Conservation (phyloP, 2,113 vertebrate genomes). For the Gila orcuttii region DNA sequence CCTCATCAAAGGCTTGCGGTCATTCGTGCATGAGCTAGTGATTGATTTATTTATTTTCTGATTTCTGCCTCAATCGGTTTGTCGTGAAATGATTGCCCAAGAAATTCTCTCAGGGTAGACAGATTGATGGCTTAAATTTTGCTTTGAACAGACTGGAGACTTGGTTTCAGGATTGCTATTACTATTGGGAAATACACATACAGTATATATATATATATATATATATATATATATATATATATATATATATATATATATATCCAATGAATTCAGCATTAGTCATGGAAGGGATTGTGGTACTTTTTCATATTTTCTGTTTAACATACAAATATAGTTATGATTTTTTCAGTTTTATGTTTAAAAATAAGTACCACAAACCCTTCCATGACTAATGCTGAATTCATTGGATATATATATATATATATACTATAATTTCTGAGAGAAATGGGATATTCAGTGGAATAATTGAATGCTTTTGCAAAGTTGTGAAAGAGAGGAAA, state of each 20-base stretch:
- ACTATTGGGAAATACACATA: background rate
- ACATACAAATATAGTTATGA: background rate
- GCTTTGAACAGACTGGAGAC: background rate
- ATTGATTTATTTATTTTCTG: conserved; percentile 34
- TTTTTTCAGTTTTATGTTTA: conserved; percentile 8
- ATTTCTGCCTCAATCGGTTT: conserved; percentile 19
- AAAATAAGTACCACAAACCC: background rate
- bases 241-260: background rate
- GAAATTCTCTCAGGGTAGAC: background rate
- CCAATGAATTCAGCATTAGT: background rate
- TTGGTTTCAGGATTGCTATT: conserved; percentile 1
- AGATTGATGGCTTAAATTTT: conserved; percentile 12
- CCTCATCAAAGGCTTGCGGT: conserved; percentile 29
- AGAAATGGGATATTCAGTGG: conserved; percentile 15
- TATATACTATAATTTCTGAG: background rate
- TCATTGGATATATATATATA: background rate
- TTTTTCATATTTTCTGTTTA: background rate
- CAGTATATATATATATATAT: background rate
- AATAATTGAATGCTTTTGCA: background rate
- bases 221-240: background rate
- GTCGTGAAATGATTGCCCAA: background rate
- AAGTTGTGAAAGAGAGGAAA: conserved; percentile 1
- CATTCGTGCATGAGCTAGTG: background rate
- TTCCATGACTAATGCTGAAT: conserved; percentile 8
- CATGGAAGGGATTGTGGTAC: conserved; percentile 11